Evolutionary conservation across 2,888 invertebrate genomes (phyloP).

Genomic region (Idaea biselata): DNA sequence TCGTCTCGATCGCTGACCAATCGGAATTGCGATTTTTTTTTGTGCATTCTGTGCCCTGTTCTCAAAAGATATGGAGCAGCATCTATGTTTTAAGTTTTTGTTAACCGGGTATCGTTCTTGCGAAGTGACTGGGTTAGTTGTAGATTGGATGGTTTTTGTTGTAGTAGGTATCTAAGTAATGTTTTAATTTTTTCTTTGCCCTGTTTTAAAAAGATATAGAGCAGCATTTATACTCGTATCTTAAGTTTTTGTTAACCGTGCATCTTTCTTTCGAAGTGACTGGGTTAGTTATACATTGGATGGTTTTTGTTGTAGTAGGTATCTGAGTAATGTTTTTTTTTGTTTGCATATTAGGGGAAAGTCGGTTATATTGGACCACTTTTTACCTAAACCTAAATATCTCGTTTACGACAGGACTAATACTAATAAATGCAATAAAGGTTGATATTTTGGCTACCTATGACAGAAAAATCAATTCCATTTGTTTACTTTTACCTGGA

Average conservation of each 20-base stretch:
- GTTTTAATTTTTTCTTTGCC: background rate
- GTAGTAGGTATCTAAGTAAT: background rate
- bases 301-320: background rate
- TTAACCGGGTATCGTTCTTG: background rate
- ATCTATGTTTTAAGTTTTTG: background rate
- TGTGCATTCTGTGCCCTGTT: constrained; percentile 17
- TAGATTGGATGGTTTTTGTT: background rate
- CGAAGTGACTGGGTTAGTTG: background rate
- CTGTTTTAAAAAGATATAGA: background rate
- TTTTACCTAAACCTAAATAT: too few species aligned
- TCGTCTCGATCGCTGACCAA: constrained; percentile 45
- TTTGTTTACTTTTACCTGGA: too few species aligned
- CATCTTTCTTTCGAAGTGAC: background rate
- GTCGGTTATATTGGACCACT: too few species aligned
- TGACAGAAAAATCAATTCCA: too few species aligned
- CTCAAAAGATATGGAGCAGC: background rate
- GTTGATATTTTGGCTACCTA: too few species aligned
- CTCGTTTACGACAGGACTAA: too few species aligned
- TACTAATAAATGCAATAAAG: too few species aligned
- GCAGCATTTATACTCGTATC: background rate
- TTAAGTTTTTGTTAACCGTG: background rate
- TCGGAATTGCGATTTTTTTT: constrained; percentile 44
- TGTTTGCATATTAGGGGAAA: too few species aligned
- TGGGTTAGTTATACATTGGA: background rate
- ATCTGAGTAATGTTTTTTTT: background rate